Conservation (phyloP, 2,888 invertebrate genomes). For the Oscheius sp. region DNA sequence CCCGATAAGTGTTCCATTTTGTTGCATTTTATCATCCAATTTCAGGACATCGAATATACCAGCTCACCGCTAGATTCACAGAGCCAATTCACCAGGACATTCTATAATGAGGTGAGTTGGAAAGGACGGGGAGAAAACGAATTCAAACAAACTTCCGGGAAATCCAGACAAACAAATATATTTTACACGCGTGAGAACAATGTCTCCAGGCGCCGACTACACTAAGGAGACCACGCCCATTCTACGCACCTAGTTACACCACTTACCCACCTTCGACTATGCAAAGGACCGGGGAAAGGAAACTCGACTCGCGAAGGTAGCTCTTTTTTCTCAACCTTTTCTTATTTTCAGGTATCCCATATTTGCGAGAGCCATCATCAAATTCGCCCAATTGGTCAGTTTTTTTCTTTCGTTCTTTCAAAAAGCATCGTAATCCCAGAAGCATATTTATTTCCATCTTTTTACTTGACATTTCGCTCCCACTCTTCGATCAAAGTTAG, state of each 20-base stretch:
- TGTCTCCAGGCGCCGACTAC: slow-evolving; percentile 37
- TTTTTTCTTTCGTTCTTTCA: not conserved
- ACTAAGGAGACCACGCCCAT: slow-evolving; percentile 48
- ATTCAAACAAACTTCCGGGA: not conserved
- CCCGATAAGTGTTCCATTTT: too few relatives aligned
- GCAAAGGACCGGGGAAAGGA: slow-evolving; percentile 36
- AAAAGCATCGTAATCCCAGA: not conserved
- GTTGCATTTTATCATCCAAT: not conserved
- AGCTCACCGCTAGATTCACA: slow-evolving; percentile 11
- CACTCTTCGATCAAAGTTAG: too few relatives aligned
- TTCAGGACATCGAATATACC: slow-evolving; percentile 15
- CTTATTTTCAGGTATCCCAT: slow-evolving; percentile 41
- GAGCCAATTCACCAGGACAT: slow-evolving; percentile 14
- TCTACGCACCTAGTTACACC: slow-evolving; percentile 63
- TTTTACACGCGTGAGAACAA: not conserved
- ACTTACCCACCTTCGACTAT: slow-evolving; percentile 64
- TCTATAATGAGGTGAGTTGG: slow-evolving; percentile 11
- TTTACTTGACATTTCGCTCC: not conserved
- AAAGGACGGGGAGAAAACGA: not conserved
- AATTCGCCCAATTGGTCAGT: slow-evolving; percentile 58
- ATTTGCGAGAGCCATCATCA: slow-evolving; percentile 44
- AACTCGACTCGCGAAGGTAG: slow-evolving; percentile 17
- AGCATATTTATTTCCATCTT: not conserved
- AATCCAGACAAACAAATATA: not conserved
- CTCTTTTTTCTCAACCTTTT: not conserved